Evolutionary conservation across 1,140 invertebrate species (phyloP).

Genomic region (Streblospio benedicti): DNA sequence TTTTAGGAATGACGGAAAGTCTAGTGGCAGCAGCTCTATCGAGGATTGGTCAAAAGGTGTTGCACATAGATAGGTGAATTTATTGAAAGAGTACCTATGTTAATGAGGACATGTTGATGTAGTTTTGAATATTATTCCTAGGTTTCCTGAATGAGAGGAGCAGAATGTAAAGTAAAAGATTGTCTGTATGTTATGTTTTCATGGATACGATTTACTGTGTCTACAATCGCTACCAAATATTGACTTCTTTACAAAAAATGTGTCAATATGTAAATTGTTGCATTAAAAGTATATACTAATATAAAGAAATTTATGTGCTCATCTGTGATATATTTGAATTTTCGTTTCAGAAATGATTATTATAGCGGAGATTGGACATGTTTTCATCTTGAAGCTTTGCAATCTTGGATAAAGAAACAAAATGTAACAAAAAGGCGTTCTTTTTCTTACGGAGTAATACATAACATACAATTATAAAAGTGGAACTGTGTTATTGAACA

Average conservation of each 20-base stretch:
- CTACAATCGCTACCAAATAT: not conserved
- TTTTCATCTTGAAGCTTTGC: constrained; percentile 11
- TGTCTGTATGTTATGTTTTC: constrained; percentile 5
- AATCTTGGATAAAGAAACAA: constrained; percentile 8
- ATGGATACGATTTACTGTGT: not conserved
- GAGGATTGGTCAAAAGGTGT: constrained; percentile 10
- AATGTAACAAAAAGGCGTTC: constrained; percentile 4
- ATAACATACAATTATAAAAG: not conserved
- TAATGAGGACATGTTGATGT: no score
- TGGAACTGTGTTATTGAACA: not conserved
- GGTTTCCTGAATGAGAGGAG: not conserved
- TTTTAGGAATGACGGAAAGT: constrained; percentile 15
- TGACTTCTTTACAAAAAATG: not conserved
- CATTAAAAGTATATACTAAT: constrained; percentile 1
- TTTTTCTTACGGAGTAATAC: not conserved
- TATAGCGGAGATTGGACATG: constrained; percentile 16
- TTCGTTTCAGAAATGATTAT: constrained; percentile 14
- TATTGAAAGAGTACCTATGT: no score
- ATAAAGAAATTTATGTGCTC: no score
- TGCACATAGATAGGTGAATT: constrained; percentile 15
- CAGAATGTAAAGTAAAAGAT: not conserved
- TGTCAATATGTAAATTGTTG: not conserved
- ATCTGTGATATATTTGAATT: not conserved
- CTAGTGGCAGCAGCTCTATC: constrained; percentile 14
- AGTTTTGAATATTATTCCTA: not conserved